These are phyloP conservation scores for Yponomeuta malinellus DNA, from an alignment of 2,888 invertebrate species.

Conservation along the genomic window DNA sequence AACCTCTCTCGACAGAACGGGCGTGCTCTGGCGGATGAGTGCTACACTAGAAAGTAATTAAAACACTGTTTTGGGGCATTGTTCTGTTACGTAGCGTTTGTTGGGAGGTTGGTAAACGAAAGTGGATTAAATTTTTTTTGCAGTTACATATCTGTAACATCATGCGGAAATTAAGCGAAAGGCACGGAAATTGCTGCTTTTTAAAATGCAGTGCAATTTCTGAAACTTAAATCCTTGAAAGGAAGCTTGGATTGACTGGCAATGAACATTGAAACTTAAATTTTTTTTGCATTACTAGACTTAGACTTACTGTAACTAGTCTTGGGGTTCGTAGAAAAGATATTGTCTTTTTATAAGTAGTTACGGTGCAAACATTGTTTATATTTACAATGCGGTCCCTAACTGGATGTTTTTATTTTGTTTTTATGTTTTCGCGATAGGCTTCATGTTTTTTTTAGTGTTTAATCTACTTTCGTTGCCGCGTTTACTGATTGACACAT, in stretches of 20 bases:
- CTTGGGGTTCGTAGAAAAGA: too few relatives aligned
- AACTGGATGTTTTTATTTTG: background rate
- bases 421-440: background rate
- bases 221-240: too few relatives aligned
- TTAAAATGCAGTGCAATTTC: too few relatives aligned
- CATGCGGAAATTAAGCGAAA: background rate
- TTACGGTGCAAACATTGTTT: too few relatives aligned
- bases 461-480: background rate
- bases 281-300: too few relatives aligned
- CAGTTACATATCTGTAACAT: background rate
- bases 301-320: too few relatives aligned
- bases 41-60: conserved; percentile 69
- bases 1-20: conserved; percentile 68
- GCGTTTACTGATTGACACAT: background rate
- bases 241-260: too few relatives aligned
- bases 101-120: conserved; percentile 22
- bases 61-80: conserved; percentile 19
- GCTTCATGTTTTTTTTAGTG: background rate
- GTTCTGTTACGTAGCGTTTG: conserved; percentile 33
- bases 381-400: too few relatives aligned
- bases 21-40: conserved; percentile 64
- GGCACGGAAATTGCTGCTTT: too few relatives aligned
- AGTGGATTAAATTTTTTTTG: background rate
- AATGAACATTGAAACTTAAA: too few relatives aligned
- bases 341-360: too few relatives aligned